phyloP scores from a whole-genome alignment of 2,113 vertebrate genomes.

The Carassius gibelio region DNA sequence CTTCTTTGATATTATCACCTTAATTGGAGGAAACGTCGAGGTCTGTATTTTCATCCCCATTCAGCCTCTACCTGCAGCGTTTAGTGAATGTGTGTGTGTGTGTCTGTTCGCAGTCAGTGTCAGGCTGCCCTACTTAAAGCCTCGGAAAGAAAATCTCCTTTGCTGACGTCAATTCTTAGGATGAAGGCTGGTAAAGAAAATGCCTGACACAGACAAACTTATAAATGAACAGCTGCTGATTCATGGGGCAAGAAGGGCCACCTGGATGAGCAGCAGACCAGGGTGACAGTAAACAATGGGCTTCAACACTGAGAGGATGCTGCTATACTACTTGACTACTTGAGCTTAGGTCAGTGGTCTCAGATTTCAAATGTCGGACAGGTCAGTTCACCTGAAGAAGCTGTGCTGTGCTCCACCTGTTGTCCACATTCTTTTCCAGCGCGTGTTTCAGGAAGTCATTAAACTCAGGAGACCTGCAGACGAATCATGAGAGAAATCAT shows the following conservation, averaged over 20 bases:
- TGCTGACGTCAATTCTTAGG: constrained; percentile 45
- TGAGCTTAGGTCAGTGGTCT: background rate
- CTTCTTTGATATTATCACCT: constrained; percentile 71
- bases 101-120: background rate
- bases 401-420: constrained; percentile 86
- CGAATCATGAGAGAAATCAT: background rate
- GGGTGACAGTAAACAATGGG: too few relatives aligned
- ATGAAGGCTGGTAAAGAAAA: constrained; percentile 3
- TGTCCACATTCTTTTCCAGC: constrained; percentile 95
- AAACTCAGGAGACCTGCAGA: constrained; percentile 89
- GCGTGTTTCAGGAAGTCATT: constrained; percentile 91
- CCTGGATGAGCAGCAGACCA: background rate
- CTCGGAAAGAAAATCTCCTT: constrained; percentile 38
- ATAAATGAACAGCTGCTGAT: constrained; percentile 27
- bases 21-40: constrained; percentile 56
- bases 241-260: background rate
- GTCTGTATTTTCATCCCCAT: constrained; percentile 70
- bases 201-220: constrained; percentile 26
- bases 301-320: background rate
- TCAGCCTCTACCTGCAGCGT: background rate
- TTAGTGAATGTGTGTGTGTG: constrained; percentile 3
- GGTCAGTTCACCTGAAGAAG: constrained; percentile 84
- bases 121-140: constrained; percentile 41
- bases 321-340: background rate
- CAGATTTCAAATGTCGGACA: background rate